Conservation (phyloP, 2,113 vertebrate species). For the Hippocampus barbouri region DNA sequence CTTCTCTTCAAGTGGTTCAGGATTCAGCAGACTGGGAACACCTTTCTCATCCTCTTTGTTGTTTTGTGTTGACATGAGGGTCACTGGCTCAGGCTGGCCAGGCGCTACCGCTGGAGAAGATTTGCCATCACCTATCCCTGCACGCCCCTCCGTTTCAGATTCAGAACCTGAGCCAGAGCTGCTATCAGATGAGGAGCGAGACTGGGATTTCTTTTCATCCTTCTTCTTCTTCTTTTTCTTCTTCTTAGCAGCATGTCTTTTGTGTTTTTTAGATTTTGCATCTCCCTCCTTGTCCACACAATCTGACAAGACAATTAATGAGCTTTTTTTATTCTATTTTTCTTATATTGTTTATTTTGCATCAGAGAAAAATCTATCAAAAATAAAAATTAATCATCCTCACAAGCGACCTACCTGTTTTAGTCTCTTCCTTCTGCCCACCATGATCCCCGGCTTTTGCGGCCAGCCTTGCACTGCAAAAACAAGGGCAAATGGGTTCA, state of each 20-base stretch:
- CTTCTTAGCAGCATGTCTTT: slow-evolving; percentile 71
- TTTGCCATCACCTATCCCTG: slow-evolving; percentile 45
- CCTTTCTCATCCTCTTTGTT: slow-evolving; percentile 49
- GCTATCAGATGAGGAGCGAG: slow-evolving; percentile 73
- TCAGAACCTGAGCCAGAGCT: slow-evolving; percentile 73
- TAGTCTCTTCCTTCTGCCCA: slow-evolving; percentile 56
- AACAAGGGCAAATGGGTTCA: neutral
- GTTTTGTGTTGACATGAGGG: slow-evolving; percentile 41
- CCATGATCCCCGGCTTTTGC: slow-evolving; percentile 41
- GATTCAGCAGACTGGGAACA: slow-evolving; percentile 19
- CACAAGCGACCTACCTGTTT: slow-evolving; percentile 29
- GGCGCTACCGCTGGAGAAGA: slow-evolving; percentile 31
- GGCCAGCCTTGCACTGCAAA: slow-evolving; percentile 58
- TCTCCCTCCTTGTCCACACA: slow-evolving; percentile 54
- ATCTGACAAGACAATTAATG: slow-evolving; percentile 35
- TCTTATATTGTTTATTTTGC: neutral
- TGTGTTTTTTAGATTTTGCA: slow-evolving; percentile 72
- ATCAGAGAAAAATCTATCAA: neutral
- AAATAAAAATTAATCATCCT: neutral
- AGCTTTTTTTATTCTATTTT: slow-evolving; percentile 10
- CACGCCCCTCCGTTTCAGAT: slow-evolving; percentile 64
- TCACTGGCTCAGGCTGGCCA: slow-evolving; percentile 48
- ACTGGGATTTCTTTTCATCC: slow-evolving; percentile 74
- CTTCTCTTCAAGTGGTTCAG: slow-evolving; percentile 39
- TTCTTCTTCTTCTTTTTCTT: slow-evolving; percentile 76